Evolutionary conservation across 2,797 vertebrate genomes (phyloP).

Genomic region (Hylomyscus alleni): DNA sequence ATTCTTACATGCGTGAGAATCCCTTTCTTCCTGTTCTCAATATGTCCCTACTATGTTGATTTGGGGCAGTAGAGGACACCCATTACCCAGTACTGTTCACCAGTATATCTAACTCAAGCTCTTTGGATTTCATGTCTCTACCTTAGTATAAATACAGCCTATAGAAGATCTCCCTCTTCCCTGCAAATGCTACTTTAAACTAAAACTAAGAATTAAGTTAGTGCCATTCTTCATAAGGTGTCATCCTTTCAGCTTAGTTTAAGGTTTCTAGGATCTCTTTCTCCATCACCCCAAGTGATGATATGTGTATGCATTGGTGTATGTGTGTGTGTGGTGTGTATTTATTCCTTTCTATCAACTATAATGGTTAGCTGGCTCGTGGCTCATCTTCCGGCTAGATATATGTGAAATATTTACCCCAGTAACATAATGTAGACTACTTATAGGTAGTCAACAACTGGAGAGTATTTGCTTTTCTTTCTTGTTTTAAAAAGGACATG

Average conservation of each 20-base stretch:
- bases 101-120: neutral
- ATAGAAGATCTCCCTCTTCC: neutral
- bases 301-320: neutral
- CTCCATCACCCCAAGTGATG: neutral
- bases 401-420: neutral
- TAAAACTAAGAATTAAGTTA: conserved; percentile 4
- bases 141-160: neutral
- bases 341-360: neutral
- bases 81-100: neutral
- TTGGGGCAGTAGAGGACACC: neutral
- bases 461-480: neutral
- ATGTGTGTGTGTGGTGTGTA: neutral
- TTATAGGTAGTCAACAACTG: neutral
- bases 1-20: neutral
- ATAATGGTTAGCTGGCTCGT: neutral
- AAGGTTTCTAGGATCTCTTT: neutral
- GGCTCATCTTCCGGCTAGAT: neutral
- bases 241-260: neutral
- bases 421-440: neutral
- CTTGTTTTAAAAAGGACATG: neutral
- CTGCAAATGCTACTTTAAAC: neutral
- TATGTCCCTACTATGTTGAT: neutral
- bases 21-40: neutral
- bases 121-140: neutral
- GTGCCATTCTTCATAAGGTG: neutral